Conservation (phyloP, 2,797 vertebrate genomes). For the Mergus octosetaceus region DNA sequence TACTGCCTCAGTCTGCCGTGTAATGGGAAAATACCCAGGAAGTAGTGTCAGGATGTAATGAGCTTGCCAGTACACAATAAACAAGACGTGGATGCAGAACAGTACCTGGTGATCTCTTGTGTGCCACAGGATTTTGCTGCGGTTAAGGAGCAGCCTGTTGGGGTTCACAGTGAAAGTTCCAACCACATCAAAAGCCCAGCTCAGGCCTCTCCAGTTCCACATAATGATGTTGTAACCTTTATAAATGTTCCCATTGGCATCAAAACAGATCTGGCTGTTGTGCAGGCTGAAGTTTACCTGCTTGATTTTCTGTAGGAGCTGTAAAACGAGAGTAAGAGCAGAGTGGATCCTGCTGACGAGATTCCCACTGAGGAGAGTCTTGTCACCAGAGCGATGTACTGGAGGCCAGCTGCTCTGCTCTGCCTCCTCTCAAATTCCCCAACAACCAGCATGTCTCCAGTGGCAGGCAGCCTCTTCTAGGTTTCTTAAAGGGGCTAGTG, state of each 20-base stretch:
- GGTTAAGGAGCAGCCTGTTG: constrained; percentile 64
- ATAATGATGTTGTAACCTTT: constrained; percentile 77
- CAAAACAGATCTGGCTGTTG: constrained; percentile 76
- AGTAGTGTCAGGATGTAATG: rapidly evolving
- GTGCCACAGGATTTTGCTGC: constrained; percentile 76
- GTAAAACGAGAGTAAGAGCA: neutral
- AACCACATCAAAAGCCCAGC: constrained; percentile 62
- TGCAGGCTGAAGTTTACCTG: constrained; percentile 84
- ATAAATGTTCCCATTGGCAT: constrained; percentile 75
- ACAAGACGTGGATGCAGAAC: neutral
- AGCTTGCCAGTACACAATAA: neutral
- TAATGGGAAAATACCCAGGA: neutral
- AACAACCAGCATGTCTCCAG: neutral
- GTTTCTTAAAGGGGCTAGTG: neutral
- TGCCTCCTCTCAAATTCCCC: neutral
- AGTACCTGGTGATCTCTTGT: constrained; percentile 47
- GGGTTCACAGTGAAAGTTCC: constrained; percentile 75
- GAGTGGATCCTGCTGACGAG: neutral
- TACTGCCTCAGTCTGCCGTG: rapidly evolving
- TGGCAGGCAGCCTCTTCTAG: neutral
- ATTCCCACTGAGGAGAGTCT: neutral
- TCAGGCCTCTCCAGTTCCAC: constrained; percentile 77
- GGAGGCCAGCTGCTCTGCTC: neutral
- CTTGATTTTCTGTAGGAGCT: constrained; percentile 84
- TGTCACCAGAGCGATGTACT: neutral